These are phyloP conservation scores for Myrmecophaga tridactyla DNA, from an alignment of 2,113 vertebrate genomes.

Conservation along the genomic window DNA sequence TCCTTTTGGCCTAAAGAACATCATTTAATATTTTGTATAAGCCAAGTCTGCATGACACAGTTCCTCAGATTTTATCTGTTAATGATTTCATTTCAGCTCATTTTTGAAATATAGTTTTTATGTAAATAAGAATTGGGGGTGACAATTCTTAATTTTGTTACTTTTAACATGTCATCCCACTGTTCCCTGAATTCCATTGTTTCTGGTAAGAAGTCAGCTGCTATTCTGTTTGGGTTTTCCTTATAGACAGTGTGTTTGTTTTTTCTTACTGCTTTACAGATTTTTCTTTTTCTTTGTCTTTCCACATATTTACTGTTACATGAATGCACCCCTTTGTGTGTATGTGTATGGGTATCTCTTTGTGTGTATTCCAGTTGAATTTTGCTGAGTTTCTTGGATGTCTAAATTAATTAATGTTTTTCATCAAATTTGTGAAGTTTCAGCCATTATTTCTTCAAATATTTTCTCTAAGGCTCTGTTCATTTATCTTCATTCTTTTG, in stretches of 20 bases:
- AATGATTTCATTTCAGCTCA: neutral
- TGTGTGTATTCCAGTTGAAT: neutral
- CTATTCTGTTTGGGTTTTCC: neutral
- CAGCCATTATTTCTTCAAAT: neutral
- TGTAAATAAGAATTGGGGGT: neutral
- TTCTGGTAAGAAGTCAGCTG: neutral
- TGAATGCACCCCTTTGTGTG: too few species aligned
- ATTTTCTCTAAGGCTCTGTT: neutral
- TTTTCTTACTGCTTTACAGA: neutral
- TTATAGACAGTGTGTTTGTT: too few species aligned
- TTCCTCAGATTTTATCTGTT: neutral
- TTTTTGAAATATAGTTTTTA: neutral
- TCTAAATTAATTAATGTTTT: neutral
- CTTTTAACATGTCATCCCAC: neutral
- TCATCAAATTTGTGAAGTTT: neutral
- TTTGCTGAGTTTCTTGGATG: neutral
- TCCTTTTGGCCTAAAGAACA: neutral
- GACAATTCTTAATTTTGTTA: neutral
- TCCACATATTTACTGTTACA: neutral
- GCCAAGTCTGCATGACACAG: too few species aligned
- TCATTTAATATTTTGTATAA: neutral
- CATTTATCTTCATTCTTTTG: neutral
- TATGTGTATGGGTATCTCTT: neutral
- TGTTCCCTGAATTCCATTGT: neutral
- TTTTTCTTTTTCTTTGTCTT: neutral